Evolutionary conservation across 2,113 vertebrate genomes (phyloP).

Genomic region (Vulpes lagopus): DNA sequence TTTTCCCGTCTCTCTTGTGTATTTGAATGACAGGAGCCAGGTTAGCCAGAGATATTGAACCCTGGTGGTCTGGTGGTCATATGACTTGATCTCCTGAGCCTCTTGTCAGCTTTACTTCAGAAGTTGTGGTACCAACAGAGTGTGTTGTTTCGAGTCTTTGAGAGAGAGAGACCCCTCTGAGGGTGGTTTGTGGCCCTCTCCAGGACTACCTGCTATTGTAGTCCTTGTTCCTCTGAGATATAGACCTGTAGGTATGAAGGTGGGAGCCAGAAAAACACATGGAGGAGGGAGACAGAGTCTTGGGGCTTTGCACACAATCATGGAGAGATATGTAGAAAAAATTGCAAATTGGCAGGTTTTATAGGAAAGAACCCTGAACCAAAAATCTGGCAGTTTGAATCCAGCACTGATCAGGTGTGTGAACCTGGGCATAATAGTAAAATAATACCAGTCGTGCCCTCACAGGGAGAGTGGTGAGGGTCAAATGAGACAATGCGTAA

Average conservation of each 20-base stretch:
- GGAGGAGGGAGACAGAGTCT: background rate
- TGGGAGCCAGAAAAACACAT: background rate
- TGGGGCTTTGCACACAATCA: background rate
- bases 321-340: conserved; percentile 6
- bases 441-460: background rate
- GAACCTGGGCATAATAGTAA: background rate
- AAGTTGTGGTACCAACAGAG: background rate
- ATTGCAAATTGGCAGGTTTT: background rate
- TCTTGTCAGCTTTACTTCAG: background rate
- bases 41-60: background rate
- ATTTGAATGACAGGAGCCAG: background rate
- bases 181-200: background rate
- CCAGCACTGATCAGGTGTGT: background rate
- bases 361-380: background rate
- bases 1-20: background rate
- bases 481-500: background rate
- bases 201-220: background rate
- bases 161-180: background rate
- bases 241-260: background rate
- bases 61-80: background rate
- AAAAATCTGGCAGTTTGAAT: background rate
- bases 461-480: background rate
- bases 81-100: background rate
- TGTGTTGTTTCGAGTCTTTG: background rate
- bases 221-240: background rate